Conservation (phyloP, 1,140 invertebrate species). For the Ladona fulva region DNA sequence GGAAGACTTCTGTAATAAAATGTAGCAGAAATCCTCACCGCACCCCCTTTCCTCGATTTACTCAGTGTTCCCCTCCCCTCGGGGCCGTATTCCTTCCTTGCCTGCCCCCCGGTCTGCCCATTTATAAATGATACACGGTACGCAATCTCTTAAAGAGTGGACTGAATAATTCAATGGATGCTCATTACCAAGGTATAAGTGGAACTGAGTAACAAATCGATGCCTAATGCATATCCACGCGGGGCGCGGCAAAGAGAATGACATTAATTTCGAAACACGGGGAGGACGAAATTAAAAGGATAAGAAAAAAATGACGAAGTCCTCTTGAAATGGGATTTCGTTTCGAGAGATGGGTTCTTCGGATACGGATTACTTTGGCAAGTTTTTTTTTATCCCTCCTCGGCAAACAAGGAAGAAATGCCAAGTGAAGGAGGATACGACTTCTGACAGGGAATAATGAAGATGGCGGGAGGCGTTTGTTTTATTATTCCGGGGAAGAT, state of each 20-base stretch:
- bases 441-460: neutral
- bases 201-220: neutral
- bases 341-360: neutral
- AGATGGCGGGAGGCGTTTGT: neutral
- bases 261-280: slow-evolving; percentile 4
- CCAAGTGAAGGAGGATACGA: neutral
- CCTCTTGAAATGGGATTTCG: neutral
- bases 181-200: slow-evolving; percentile 9
- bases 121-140: neutral
- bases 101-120: neutral
- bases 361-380: neutral
- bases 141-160: slow-evolving; percentile 4
- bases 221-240: neutral
- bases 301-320: neutral
- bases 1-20: too few relatives aligned
- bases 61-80: neutral
- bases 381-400: neutral
- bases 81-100: neutral
- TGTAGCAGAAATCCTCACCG: neutral
- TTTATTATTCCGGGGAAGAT: too few relatives aligned
- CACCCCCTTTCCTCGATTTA: neutral
- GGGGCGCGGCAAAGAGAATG: neutral
- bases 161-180: slow-evolving; percentile 2
- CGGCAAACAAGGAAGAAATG: neutral
- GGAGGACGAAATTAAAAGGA: neutral